A percentile compares a stretch with the other conserved stretches of the same genome.
Conservation (phyloP, 2,888 invertebrate genomes). For the Polydrusus tereticollis region DNA sequence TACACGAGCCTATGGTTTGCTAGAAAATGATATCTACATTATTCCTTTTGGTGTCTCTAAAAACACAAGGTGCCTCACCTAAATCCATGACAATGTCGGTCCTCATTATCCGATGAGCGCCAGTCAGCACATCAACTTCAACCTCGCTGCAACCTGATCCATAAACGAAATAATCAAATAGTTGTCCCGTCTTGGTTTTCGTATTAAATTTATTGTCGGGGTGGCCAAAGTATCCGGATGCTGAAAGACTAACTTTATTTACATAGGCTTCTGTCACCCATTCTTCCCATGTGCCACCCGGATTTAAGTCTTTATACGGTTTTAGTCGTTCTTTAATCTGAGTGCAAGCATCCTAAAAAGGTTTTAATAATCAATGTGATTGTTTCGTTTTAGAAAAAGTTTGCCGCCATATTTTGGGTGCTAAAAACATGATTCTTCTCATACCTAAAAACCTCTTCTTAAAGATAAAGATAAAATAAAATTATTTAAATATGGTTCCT, state of each 20-base stretch:
- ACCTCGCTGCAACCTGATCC: constrained; percentile 91
- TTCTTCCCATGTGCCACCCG: constrained; percentile 85
- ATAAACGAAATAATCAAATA: constrained; percentile 88
- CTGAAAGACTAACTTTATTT: constrained; percentile 82
- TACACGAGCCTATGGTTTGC: too few relatives aligned
- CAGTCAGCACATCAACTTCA: constrained; percentile 94
- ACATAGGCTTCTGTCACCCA: constrained; percentile 85
- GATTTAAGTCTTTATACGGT: constrained; percentile 81
- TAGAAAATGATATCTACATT: too few relatives aligned
- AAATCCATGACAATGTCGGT: constrained; percentile 98
- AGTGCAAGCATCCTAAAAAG: constrained; percentile 39
- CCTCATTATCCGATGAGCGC: constrained; percentile 89
- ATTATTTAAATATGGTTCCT: too few relatives aligned
- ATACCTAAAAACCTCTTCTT: too few relatives aligned
- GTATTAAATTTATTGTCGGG: not conserved
- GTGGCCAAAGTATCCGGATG: constrained; percentile 69
- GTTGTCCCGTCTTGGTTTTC: constrained; percentile 76
- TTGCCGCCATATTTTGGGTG: too few relatives aligned
- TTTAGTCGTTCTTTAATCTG: constrained; percentile 69
- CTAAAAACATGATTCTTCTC: too few relatives aligned
- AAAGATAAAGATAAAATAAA: too few relatives aligned
- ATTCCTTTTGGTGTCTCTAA: too few relatives aligned
- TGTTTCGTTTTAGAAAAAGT: not conserved
- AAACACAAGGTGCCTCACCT: too few relatives aligned
- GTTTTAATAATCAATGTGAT: too few relatives aligned